Evolutionary conservation across 2,888 invertebrate genomes (phyloP).

Genomic region (Eubasilissa splendida): DNA sequence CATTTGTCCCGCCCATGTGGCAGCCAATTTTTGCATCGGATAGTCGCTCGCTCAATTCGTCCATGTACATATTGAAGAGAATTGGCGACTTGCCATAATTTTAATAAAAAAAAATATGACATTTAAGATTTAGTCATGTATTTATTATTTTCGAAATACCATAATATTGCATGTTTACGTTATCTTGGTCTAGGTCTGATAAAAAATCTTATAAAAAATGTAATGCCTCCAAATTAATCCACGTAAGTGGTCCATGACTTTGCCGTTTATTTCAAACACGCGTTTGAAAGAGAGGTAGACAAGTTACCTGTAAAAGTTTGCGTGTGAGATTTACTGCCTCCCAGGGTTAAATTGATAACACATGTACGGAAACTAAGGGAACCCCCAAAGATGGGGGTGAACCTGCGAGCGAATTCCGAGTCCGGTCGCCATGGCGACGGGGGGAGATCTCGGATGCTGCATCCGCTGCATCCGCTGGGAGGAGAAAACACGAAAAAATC

Average conservation of each 20-base stretch:
- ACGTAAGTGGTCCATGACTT: conserved; percentile 12
- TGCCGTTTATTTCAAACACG: background rate
- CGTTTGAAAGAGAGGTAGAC: conserved; percentile 22
- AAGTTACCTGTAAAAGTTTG: conserved; percentile 28
- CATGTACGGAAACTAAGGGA: conserved; percentile 17
- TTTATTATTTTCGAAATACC: too few species aligned
- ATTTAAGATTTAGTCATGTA: too few species aligned
- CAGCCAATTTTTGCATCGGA: too few species aligned
- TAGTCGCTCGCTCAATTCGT: too few species aligned
- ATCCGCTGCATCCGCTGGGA: background rate
- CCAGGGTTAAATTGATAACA: conserved; percentile 37
- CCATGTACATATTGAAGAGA: too few species aligned
- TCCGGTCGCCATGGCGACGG: conserved; percentile 14
- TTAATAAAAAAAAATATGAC: too few species aligned
- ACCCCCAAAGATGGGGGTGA: background rate
- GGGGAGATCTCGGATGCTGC: background rate
- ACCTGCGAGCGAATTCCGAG: background rate
- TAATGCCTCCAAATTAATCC: background rate
- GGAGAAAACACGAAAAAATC: conserved; percentile 4
- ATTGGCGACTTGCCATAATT: too few species aligned
- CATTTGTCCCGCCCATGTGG: too few species aligned
- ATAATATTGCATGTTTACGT: too few species aligned
- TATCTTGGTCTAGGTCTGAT: too few species aligned
- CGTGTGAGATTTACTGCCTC: conserved; percentile 25
- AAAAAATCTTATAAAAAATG: too few species aligned